Evolutionary conservation across 2,797 vertebrate species (phyloP), one percentile per base, ranked within the genome.

Genomic region (Eospalax fontanierii): DNA sequence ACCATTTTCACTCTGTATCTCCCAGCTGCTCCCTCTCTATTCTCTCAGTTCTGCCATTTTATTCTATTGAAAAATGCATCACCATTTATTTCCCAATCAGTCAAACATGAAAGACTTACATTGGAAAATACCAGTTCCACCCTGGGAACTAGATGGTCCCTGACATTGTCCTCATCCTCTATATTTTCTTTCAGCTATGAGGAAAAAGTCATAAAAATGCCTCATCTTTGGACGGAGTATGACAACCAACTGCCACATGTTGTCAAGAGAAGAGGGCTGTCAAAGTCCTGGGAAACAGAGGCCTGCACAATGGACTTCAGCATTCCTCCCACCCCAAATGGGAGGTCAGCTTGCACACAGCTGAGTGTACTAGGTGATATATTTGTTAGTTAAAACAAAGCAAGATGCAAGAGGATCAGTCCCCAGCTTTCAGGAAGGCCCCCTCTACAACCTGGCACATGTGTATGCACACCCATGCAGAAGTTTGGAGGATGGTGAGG

Each of bases 261-360:
- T 73, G 35, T 66, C 78, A 63, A 76, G 66, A 87, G 76, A 14
- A 35, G 38, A 1, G 30, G 33, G 1, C 7, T 38, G 1, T 5
- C 12, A 35, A 24, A 73, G 93, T 33, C 66, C 24, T 59, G 1
- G 5, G 83, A 87, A 86, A 90, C 79, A 92, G 54, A 91, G 76
- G 91, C 81, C 78, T 2, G 1, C 74, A 87, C 74, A 87, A 59
- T 96, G 87, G 50, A 93, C 61, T 91, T 54, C 71, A 83, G 35
- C 73, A 73, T 76, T 83, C 86, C 81, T 83, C 76, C 68, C 1
- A 0, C 35, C 81, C 88, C 63, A 40, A 80, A 35, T 43, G 70
- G 21, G 59, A 35, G 79, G 61, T 95, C 65, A 68, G 30, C 33
- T 33, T 78, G 86, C 65, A 76, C 0, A 40, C 57, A 81, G 83